phyloP scores from a whole-genome alignment of 2,888 invertebrate species.

The Trachelus tabidus region DNA sequence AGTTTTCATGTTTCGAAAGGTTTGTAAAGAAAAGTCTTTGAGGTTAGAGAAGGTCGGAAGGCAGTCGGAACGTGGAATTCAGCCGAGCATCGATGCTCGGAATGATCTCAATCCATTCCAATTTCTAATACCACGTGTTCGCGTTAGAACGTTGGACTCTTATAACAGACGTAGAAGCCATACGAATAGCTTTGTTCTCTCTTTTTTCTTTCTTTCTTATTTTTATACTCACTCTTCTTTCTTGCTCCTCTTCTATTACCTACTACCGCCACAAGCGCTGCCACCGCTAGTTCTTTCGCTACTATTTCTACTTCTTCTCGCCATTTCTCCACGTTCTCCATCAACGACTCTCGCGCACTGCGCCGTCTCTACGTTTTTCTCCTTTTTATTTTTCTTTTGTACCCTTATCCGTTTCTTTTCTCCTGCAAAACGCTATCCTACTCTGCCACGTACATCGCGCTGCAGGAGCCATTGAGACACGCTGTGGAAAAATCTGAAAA shows the following conservation, averaged over 20 bases:
- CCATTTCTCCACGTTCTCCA: not conserved
- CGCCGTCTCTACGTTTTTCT: not conserved
- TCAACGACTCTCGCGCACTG: not conserved
- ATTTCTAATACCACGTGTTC: conserved; percentile 30
- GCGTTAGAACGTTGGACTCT: conserved; percentile 21
- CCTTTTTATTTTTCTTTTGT: not conserved
- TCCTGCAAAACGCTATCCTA: not conserved
- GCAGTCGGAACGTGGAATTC: conserved; percentile 30
- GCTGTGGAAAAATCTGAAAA: not conserved
- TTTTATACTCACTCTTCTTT: not conserved
- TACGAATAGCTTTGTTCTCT: not conserved
- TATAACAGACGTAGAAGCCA: not conserved
- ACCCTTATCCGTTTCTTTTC: conserved; percentile 5
- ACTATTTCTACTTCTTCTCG: not conserved
- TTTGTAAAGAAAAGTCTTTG: not conserved
- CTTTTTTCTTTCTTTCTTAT: not conserved
- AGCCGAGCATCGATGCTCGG: conserved; percentile 42
- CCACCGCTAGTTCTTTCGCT: not conserved
- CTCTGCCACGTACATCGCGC: not conserved
- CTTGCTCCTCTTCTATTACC: not conserved
- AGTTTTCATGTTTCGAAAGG: not conserved
- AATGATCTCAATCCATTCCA: conserved; percentile 52
- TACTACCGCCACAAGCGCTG: not conserved
- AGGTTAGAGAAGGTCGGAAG: not conserved
- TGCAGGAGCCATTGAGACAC: not conserved